Percentiles rank a stretch among this genome's conserved stretches.
These are phyloP conservation scores for Epinotia bilunana DNA, from an alignment of 2,888 invertebrate genomes.

Conservation along the genomic window DNA sequence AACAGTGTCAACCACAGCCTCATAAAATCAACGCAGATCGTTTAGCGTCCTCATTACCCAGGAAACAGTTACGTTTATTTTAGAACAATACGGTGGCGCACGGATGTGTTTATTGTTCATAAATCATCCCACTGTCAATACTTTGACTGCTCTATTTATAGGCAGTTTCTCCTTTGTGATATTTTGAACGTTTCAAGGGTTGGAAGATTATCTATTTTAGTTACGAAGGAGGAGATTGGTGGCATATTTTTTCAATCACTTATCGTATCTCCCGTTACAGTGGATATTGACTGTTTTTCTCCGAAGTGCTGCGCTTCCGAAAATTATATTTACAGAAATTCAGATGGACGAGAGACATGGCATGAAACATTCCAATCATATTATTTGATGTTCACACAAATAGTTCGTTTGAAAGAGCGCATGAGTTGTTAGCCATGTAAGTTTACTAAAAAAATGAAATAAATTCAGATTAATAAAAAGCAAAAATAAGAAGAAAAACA, in stretches of 20 bases:
- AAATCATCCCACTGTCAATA: conserved; percentile 77
- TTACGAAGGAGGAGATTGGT: neutral
- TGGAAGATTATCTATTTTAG: conserved; percentile 9
- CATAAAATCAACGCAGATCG: conserved; percentile 39
- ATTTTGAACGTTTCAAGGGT: conserved; percentile 26
- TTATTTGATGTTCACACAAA: neutral
- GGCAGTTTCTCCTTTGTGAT: neutral
- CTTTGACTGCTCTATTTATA: conserved; percentile 58
- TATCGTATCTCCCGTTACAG: neutral
- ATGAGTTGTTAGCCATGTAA: no score
- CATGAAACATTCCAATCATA: neutral
- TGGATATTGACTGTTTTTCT: no score
- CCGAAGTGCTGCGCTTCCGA: no score
- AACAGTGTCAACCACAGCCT: conserved; percentile 15
- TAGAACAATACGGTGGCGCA: conserved; percentile 63
- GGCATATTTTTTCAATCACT: neutral
- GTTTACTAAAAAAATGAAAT: no score
- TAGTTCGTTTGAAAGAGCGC: neutral
- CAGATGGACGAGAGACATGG: neutral
- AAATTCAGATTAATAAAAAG: no score
- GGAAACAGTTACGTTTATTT: conserved; percentile 51
- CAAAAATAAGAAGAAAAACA: no score
- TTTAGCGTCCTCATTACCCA: conserved; percentile 35
- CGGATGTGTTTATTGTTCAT: conserved; percentile 69
- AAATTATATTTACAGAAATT: neutral